Conservation (phyloP, 2,888 invertebrate genomes). For the Eurois occulta region DNA sequence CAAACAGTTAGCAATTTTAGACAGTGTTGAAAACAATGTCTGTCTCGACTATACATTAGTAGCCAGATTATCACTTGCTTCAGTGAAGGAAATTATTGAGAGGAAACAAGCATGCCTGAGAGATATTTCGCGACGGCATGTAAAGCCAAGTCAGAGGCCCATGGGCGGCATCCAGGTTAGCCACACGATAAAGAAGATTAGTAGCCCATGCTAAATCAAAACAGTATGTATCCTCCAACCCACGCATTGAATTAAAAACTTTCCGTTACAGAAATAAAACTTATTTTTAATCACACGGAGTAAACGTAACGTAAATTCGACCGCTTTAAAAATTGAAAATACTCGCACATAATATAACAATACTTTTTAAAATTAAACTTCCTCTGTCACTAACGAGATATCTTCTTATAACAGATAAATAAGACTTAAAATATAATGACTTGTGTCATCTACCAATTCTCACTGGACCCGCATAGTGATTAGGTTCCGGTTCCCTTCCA, state of each 20-base stretch:
- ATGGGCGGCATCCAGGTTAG: too few relatives aligned
- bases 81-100: too few relatives aligned
- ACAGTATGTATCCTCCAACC: not conserved
- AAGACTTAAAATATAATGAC: not conserved
- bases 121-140: too few relatives aligned
- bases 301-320: not conserved
- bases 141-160: too few relatives aligned
- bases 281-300: not conserved
- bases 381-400: too few relatives aligned
- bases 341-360: not conserved
- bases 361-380: not conserved
- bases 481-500: not conserved
- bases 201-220: not conserved
- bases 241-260: not conserved
- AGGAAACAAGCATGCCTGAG: too few relatives aligned
- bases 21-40: not conserved
- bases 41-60: not conserved
- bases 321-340: not conserved
- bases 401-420: not conserved
- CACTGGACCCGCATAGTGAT: not conserved
- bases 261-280: conserved; percentile 1
- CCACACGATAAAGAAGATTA: too few relatives aligned
- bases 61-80: too few relatives aligned
- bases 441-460: not conserved
- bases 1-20: conserved; percentile 8